Percentiles rank a stretch among this genome's conserved stretches.
Conservation (phyloP, 2,797 vertebrate genomes). For the Dicrostonyx torquatus region DNA sequence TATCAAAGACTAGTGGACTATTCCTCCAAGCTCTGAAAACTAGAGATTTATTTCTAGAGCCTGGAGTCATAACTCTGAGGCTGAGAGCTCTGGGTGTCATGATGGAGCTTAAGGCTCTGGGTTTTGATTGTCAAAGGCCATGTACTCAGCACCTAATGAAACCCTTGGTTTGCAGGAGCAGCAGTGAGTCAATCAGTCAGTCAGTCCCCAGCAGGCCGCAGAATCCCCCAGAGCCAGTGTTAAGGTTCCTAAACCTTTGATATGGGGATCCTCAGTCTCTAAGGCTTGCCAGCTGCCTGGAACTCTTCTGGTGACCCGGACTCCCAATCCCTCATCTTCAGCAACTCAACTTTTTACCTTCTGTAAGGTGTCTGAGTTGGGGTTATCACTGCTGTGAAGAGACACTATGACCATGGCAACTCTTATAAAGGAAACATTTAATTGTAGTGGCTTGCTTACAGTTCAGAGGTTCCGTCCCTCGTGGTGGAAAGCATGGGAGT, state of each 20-base stretch:
- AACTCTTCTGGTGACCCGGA: not conserved
- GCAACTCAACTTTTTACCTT: not conserved
- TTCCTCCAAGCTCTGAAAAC: not conserved
- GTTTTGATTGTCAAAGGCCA: not conserved
- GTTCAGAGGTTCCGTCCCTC: not conserved
- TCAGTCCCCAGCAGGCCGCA: not conserved
- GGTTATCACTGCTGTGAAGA: not conserved
- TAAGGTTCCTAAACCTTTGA: not conserved
- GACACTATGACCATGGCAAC: not conserved
- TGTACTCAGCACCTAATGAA: not conserved
- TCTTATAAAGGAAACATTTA: not conserved
- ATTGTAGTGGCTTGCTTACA: not conserved
- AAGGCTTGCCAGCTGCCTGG: not conserved
- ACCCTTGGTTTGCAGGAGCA: not conserved
- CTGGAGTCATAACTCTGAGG: not conserved
- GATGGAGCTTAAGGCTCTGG: not conserved
- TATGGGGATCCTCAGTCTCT: not conserved
- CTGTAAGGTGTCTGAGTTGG: not conserved
- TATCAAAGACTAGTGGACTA: not conserved
- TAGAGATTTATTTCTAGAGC: not conserved
- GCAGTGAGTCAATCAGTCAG: no score
- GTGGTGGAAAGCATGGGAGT: not conserved
- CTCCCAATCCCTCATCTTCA: not conserved
- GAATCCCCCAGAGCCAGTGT: not conserved
- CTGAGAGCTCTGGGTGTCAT: not conserved